phyloP scores from a whole-genome alignment of 1,140 invertebrate species.

The Bombus impatiens region DNA sequence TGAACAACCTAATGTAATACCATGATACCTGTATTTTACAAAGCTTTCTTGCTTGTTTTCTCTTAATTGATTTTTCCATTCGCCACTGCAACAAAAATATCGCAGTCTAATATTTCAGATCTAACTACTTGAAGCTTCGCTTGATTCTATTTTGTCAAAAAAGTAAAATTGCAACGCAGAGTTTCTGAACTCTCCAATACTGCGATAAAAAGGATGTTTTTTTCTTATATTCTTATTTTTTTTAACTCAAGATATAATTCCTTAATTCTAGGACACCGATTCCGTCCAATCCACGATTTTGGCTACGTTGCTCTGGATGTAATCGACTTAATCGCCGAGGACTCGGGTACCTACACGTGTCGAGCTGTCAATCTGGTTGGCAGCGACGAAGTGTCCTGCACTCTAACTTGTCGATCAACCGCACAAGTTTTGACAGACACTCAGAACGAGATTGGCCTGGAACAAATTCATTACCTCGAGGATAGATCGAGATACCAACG shows the following conservation, averaged over 20 bases:
- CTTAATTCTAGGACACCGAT: constrained; percentile 87
- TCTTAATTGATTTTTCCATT: no score
- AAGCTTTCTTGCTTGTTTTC: neutral
- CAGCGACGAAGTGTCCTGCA: constrained; percentile 91
- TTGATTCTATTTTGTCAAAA: no score
- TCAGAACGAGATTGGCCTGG: constrained; percentile 91
- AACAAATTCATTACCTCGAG: constrained; percentile 94
- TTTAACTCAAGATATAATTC: neutral
- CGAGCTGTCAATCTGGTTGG: constrained; percentile 94
- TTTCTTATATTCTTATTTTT: neutral
- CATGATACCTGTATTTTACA: neutral
- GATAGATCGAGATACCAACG: constrained; percentile 90
- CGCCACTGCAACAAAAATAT: no score
- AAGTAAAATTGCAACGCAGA: no score
- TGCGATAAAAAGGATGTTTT: neutral
- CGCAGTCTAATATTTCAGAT: no score
- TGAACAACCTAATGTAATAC: no score
- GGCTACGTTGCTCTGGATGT: constrained; percentile 97
- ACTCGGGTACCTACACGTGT: constrained; percentile 96
- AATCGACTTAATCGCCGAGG: constrained; percentile 95
- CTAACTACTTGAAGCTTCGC: no score
- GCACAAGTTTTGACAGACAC: constrained; percentile 91
- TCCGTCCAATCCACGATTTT: constrained; percentile 97
- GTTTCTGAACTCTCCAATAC: neutral
- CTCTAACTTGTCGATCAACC: constrained; percentile 87